phyloP scores from a whole-genome alignment of 2,797 vertebrate genomes.

The Chaunax sp. region DNA sequence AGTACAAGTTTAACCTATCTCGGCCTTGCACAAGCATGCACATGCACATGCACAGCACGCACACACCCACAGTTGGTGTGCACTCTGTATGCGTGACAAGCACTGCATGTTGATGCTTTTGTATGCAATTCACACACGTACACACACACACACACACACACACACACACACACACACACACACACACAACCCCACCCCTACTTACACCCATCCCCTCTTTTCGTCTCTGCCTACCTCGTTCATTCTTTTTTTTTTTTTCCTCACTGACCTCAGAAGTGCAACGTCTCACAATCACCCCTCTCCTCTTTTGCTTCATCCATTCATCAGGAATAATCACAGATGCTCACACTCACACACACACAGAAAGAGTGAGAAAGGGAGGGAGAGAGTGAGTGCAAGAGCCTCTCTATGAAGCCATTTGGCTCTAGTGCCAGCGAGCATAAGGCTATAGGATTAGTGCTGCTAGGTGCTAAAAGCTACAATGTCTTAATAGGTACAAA shows the following conservation, averaged over 20 bases:
- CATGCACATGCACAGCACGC: constrained; percentile 28
- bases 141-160: neutral
- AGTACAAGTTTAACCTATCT: constrained; percentile 87
- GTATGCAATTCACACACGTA: constrained; percentile 65
- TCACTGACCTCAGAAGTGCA: constrained; percentile 67
- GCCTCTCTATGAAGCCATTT: constrained; percentile 67
- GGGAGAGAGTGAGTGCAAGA: constrained; percentile 22
- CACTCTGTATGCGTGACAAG: constrained; percentile 68
- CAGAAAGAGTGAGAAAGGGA: constrained; percentile 23
- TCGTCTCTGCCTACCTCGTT: constrained; percentile 48
- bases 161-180: neutral
- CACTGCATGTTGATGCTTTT: constrained; percentile 70
- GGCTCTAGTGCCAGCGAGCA: constrained; percentile 68
- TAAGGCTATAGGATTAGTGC: constrained; percentile 80
- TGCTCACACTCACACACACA: constrained; percentile 45
- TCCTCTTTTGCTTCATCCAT: constrained; percentile 66
- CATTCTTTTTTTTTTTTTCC: constrained; percentile 40
- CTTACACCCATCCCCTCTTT: constrained; percentile 17
- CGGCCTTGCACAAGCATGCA: constrained; percentile 71
- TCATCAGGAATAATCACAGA: constrained; percentile 72
- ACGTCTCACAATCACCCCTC: constrained; percentile 67
- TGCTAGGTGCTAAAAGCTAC: constrained; percentile 80
- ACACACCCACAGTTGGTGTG: constrained; percentile 13
- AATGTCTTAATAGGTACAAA: constrained; percentile 75
- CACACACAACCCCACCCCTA: constrained; percentile 1